Conservation (phyloP, 2,113 vertebrate species). For the Chrysemys picta region DNA sequence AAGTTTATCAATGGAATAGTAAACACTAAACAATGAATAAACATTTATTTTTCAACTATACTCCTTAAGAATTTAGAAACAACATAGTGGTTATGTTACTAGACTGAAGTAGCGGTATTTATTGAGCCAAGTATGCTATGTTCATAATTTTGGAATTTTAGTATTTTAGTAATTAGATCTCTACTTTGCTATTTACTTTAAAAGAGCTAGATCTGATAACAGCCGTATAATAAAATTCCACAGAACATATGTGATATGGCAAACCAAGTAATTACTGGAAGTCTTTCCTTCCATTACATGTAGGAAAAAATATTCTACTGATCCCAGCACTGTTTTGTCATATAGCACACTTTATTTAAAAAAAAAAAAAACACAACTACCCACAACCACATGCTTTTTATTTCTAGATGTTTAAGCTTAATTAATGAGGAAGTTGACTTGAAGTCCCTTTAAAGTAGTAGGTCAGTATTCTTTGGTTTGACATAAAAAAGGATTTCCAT, state of each 20-base stretch:
- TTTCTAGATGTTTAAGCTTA: conserved; percentile 38
- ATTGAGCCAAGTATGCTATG: background rate
- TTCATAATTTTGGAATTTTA: conserved; percentile 1
- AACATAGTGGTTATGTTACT: background rate
- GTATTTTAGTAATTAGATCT: conserved; percentile 21
- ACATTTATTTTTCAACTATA: background rate
- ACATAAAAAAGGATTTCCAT: conserved; percentile 62
- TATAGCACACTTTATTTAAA: background rate
- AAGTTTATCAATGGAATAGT: background rate
- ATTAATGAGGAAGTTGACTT: conserved; percentile 56
- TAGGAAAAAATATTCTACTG: background rate
- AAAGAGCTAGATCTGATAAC: background rate
- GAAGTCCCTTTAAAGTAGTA: conserved; percentile 40
- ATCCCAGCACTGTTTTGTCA: background rate
- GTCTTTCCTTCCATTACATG: background rate
- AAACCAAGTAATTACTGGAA: background rate
- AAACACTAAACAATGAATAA: background rate
- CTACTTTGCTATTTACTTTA: background rate
- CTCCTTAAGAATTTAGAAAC: background rate
- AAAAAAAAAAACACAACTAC: background rate
- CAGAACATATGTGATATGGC: background rate
- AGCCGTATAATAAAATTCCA: background rate
- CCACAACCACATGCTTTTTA: conserved; percentile 56
- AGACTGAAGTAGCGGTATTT: background rate
- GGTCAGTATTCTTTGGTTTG: conserved; percentile 55